Conservation (phyloP, 1,140 invertebrate genomes). For the Pemphigus obesinymphae region DNA sequence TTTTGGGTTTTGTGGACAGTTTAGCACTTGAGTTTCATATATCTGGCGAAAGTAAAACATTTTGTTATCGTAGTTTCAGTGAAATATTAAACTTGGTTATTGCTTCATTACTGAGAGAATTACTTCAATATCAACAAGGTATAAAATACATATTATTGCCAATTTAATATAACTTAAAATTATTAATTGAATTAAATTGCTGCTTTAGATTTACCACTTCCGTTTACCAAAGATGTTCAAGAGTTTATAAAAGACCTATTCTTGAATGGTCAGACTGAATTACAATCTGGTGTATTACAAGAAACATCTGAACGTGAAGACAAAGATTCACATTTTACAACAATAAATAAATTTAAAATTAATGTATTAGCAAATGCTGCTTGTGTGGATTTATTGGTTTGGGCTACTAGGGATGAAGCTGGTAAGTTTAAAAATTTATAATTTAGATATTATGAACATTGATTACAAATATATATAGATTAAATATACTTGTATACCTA, state of each 20-base stretch:
- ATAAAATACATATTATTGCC: conserved; percentile 1
- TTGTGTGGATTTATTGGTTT: conserved; percentile 94
- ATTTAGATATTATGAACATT: not conserved
- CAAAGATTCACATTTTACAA: conserved; percentile 68
- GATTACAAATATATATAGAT: not conserved
- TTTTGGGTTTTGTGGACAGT: conserved; percentile 74
- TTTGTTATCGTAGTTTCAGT: conserved; percentile 86
- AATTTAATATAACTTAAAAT: not conserved
- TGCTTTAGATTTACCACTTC: conserved; percentile 68
- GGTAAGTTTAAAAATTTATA: conserved; percentile 58
- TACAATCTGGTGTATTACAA: conserved; percentile 71
- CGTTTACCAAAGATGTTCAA: conserved; percentile 92
- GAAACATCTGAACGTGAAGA: conserved; percentile 76
- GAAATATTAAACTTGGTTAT: conserved; percentile 91
- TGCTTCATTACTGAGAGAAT: conserved; percentile 84
- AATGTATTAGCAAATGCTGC: conserved; percentile 96
- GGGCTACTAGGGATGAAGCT: conserved; percentile 94
- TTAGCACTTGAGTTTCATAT: conserved; percentile 72
- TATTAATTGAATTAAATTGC: conserved; percentile 44
- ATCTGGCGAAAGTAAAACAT: conserved; percentile 63
- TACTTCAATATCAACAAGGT: conserved; percentile 81
- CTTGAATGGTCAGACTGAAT: conserved; percentile 84
- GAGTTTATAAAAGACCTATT: conserved; percentile 84
- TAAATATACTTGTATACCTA: no score
- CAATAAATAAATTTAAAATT: conserved; percentile 87